Evolutionary conservation across 37 sponge, comb jelly and placozoan species (phyloP).

Genomic region (Beroe forskalii): DNA sequence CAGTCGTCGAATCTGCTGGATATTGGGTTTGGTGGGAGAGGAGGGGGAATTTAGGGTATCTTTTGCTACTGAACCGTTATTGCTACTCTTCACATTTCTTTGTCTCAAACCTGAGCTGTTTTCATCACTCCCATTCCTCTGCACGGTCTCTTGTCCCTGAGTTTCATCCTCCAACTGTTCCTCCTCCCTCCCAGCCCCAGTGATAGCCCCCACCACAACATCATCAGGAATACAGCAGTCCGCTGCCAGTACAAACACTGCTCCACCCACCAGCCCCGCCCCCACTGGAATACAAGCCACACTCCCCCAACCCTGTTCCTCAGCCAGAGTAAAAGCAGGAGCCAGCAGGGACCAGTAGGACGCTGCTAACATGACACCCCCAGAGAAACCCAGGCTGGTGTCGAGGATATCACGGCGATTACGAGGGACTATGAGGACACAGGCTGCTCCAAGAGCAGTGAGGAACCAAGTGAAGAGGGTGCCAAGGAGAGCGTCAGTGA

Average conservation of each 20-base stretch:
- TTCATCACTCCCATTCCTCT: not conserved
- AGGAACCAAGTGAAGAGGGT: conserved; percentile 94
- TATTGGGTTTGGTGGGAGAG: not conserved
- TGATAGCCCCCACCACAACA: not conserved
- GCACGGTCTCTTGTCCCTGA: too few relatives aligned
- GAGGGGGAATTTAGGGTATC: not conserved
- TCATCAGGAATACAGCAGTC: conserved; percentile 72
- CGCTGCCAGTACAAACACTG: conserved; percentile 82
- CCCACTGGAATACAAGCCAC: conserved; percentile 71
- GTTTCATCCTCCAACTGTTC: not conserved
- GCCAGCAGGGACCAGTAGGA: conserved; percentile 92
- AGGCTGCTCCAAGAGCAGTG: conserved; percentile 86
- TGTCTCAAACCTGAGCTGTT: not conserved
- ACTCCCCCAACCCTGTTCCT: conserved; percentile 71
- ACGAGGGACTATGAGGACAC: conserved; percentile 78
- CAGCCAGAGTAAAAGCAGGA: conserved; percentile 91
- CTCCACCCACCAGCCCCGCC: conserved; percentile 82
- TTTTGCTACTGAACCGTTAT: too few relatives aligned
- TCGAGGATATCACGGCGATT: conserved; percentile 41
- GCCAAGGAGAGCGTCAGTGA: conserved; percentile 66
- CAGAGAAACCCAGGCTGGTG: conserved; percentile 44
- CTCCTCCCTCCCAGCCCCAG: not conserved
- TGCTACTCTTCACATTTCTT: not conserved
- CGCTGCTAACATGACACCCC: conserved; percentile 97
- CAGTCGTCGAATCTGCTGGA: conserved; percentile 69